Percentiles rank a stretch among this genome's conserved stretches.
Conservation (phyloP, 2,113 vertebrate species). For the Forbesichthys agassizii region DNA sequence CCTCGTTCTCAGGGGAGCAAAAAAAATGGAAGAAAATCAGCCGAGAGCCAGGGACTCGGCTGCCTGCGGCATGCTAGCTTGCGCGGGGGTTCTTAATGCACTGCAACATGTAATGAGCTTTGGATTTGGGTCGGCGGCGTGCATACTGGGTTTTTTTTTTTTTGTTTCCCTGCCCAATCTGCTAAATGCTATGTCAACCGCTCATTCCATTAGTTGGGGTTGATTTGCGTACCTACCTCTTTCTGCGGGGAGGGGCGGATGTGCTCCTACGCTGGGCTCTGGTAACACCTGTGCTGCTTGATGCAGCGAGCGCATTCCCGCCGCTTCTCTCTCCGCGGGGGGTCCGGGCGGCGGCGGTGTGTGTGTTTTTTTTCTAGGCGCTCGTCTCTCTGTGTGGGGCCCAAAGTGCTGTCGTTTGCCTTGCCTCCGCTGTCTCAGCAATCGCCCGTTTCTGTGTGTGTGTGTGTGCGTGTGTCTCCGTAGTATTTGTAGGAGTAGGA, state of each 20-base stretch:
- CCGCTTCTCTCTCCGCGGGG: constrained; percentile 39
- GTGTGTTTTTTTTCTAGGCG: constrained; percentile 48
- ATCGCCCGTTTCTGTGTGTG: constrained; percentile 37
- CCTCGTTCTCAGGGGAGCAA: constrained; percentile 42
- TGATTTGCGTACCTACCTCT: constrained; percentile 39
- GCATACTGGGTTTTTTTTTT: constrained; percentile 3
- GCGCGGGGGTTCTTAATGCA: constrained; percentile 46
- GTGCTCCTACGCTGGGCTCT: constrained; percentile 37
- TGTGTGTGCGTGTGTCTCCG: background rate
- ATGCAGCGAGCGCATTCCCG: constrained; percentile 51
- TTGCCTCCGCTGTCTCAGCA: constrained; percentile 35
- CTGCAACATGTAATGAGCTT: constrained; percentile 62
- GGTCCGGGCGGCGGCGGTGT: constrained; percentile 29
- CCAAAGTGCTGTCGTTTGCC: constrained; percentile 32
- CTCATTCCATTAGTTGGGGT: constrained; percentile 64
- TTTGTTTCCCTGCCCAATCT: constrained; percentile 45
- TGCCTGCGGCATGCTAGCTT: constrained; percentile 12
- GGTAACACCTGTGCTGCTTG: constrained; percentile 64
- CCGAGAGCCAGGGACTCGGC: constrained; percentile 27
- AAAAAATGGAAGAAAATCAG: constrained; percentile 54
- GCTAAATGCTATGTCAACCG: constrained; percentile 58
- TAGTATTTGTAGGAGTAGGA: background rate
- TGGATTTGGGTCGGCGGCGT: constrained; percentile 55
- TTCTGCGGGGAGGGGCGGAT: constrained; percentile 45
- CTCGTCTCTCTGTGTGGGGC: constrained; percentile 37